Percentiles rank a stretch among this genome's conserved stretches.
Conservation (phyloP, 2,113 vertebrate species). For the Okapia johnstoni region DNA sequence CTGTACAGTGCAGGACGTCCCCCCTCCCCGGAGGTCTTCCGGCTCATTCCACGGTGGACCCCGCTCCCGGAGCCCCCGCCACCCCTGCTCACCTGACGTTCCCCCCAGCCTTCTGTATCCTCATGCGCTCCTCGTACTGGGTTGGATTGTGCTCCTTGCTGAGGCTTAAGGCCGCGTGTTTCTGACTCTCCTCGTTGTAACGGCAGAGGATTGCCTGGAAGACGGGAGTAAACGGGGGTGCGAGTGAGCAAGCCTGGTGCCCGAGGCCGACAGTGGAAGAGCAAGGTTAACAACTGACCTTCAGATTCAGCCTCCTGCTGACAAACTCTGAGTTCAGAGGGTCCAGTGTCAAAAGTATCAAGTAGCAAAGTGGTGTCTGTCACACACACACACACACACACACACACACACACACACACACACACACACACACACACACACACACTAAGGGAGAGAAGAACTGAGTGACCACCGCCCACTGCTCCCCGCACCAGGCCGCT, state of each 20-base stretch:
- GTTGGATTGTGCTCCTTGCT: conserved; percentile 97
- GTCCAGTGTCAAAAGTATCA: too few relatives aligned
- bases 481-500: background rate
- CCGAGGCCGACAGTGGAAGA: background rate
- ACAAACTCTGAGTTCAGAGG: background rate
- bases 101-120: conserved; percentile 96
- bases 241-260: background rate
- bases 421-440: background rate
- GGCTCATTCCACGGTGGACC: rapidly evolving
- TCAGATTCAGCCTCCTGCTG: background rate
- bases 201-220: conserved; percentile 93
- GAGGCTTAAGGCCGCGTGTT: conserved; percentile 87
- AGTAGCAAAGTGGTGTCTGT: background rate
- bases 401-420: background rate
- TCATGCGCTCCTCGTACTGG: conserved; percentile 96
- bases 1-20: rapidly evolving
- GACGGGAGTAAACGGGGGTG: background rate
- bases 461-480: background rate
- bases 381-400: background rate
- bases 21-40: rapidly evolving
- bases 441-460: too few relatives aligned
- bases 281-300: background rate
- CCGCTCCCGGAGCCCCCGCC: rapidly evolving
- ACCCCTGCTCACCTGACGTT: conserved; percentile 87
- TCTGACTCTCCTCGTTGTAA: conserved; percentile 82